Evolutionary conservation across 1,140 invertebrate genomes (phyloP).

Genomic region (Drosophila repleta): DNA sequence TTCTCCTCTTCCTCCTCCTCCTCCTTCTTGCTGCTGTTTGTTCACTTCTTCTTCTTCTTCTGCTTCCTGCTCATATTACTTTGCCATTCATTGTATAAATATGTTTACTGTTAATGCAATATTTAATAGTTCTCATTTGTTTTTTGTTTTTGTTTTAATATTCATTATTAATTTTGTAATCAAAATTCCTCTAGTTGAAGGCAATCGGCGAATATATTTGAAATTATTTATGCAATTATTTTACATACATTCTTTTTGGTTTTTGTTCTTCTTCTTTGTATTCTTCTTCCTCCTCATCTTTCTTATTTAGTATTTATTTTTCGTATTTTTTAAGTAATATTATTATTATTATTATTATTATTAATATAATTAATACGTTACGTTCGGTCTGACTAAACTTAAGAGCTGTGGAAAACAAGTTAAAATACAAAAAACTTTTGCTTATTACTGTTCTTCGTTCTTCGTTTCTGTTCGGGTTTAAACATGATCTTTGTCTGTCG

Average conservation of each 20-base stretch:
- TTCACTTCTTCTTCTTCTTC: constrained; percentile 19
- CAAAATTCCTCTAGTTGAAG: constrained; percentile 84
- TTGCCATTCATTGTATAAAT: constrained; percentile 59
- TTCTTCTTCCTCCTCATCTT: too few species aligned
- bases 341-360: constrained; percentile 28
- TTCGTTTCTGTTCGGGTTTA: constrained; percentile 2
- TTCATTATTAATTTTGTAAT: constrained; percentile 78
- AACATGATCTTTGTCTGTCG: constrained; percentile 49
- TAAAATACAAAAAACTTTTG: constrained; percentile 58
- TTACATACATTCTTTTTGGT: constrained; percentile 70
- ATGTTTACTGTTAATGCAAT: constrained; percentile 59
- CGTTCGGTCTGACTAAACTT: constrained; percentile 54
- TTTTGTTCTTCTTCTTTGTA: constrained; percentile 8
- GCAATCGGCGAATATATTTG: constrained; percentile 84
- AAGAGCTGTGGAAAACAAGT: constrained; percentile 68
- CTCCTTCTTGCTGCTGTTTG: constrained; percentile 26
- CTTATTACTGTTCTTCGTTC: background rate
- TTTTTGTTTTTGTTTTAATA: constrained; percentile 42
- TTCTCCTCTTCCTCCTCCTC: constrained; percentile 31
- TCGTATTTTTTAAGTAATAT: constrained; percentile 14
- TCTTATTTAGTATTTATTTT: constrained; percentile 11
- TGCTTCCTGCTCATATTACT: constrained; percentile 6
- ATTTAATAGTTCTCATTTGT: constrained; percentile 53
- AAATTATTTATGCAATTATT: constrained; percentile 84
- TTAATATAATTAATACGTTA: constrained; percentile 25